Evolutionary conservation across 2,113 vertebrate genomes (phyloP), one percentile per base, ranked within the genome.

Genomic region (Myrmecophaga tridactyla): DNA sequence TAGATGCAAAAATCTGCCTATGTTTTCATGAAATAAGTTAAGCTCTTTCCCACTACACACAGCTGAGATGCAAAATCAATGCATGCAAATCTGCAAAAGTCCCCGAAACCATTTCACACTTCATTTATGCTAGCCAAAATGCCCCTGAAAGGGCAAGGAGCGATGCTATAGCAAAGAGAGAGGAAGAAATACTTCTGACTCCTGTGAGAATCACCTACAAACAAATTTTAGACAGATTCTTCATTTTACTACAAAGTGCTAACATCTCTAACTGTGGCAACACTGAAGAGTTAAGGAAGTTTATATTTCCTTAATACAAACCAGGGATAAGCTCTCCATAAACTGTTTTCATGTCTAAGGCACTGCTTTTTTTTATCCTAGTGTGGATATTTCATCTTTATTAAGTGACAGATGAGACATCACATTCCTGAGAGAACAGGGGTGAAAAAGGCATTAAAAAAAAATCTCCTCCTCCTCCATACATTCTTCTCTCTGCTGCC

Each of bases 391-490:
- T 72, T 18, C 81, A 48, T 4, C 25, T 43, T 29, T 20, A 5
- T 3, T 17, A 92, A 81, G 18, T 51, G 90, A 65, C 72, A 36
- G 53, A 70, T 0, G 56, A 67, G 72, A 34, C 27, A 4, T 20
- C 31, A 14, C 1, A 20, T 62, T 78, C 80, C 89, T 39, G 87
- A 36, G 73, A 69, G 69, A 31, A 17, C 31, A 31, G 56, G 63
- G 83, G 46, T 34, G 51, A 62, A 53, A 85, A 51, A 70, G 23
- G 31, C 8, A 25, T n/a, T 53, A 43, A 13, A 60, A 58, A 72
- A 39, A 25, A 8, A 17, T 10, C 25, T 29, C 5, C 56, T 15
- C 0, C 0, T 0, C 29, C 4, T 25, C 29, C 20, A 8, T 0
- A 36, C 7, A 34, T 51, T 0, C 60, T 23, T 15, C 7, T 56